Evolutionary conservation across 2,888 invertebrate species (phyloP).

Genomic region (Drosophila suboccidentalis): DNA sequence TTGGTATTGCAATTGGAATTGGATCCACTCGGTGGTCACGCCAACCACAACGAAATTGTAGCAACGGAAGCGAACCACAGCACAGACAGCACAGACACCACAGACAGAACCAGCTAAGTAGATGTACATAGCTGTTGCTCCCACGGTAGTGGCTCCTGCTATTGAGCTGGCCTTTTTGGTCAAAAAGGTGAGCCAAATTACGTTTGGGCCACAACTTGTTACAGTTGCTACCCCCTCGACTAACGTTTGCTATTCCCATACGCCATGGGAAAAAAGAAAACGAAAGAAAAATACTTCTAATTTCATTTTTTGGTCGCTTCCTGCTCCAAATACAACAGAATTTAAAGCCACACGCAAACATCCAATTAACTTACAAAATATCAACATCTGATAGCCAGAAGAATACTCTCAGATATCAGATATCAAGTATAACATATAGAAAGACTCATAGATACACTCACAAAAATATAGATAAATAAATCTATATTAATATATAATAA

Average conservation of each 20-base stretch:
- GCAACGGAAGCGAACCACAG: slow-evolving; percentile 66
- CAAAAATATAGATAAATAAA: neutral
- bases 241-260: slow-evolving; percentile 58
- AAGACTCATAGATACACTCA: slow-evolving; percentile 1
- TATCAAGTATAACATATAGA: neutral
- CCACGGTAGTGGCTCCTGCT: slow-evolving; percentile 73
- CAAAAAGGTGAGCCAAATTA: slow-evolving; percentile 77
- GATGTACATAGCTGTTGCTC: slow-evolving; percentile 57
- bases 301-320: slow-evolving; percentile 65
- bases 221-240: slow-evolving; percentile 8
- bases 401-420: neutral
- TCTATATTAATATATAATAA: neutral
- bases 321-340: slow-evolving; percentile 74
- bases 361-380: slow-evolving; percentile 52
- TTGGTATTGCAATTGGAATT: slow-evolving; percentile 33
- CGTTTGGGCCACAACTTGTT: slow-evolving; percentile 49
- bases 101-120: slow-evolving; percentile 29
- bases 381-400: slow-evolving; percentile 12
- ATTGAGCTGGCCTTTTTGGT: slow-evolving; percentile 62
- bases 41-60: slow-evolving; percentile 73
- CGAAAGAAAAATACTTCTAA: slow-evolving; percentile 49
- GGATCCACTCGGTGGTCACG: slow-evolving; percentile 75
- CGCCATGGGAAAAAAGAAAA: slow-evolving; percentile 52
- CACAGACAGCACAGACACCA: neutral
- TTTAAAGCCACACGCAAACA: slow-evolving; percentile 70